Percentiles rank a stretch among this genome's conserved stretches.
phyloP scores from a whole-genome alignment of 2,113 vertebrate genomes.

The Peromyscus leucopus region DNA sequence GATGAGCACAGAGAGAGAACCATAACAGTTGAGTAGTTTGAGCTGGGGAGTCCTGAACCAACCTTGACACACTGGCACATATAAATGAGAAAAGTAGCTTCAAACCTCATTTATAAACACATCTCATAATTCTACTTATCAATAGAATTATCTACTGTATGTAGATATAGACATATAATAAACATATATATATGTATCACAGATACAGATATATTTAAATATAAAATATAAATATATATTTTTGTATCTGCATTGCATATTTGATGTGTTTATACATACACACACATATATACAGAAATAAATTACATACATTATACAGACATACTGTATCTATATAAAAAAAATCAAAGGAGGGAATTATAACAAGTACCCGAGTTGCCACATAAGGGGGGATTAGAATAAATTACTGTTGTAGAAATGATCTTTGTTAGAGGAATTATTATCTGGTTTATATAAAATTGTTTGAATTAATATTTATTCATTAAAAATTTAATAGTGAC shows the following conservation, averaged over 20 bases:
- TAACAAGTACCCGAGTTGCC: neutral
- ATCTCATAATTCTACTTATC: neutral
- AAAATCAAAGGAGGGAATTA: slow-evolving; percentile 17
- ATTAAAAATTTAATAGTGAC: neutral
- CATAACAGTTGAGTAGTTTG: neutral
- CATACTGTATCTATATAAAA: neutral
- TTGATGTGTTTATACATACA: neutral
- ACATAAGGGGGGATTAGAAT: neutral
- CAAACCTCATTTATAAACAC: neutral
- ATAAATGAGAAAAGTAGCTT: neutral
- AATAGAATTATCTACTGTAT: neutral
- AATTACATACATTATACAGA: neutral
- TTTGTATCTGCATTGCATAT: neutral
- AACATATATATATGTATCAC: neutral
- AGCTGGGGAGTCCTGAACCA: neutral
- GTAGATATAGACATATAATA: neutral
- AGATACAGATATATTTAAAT: neutral
- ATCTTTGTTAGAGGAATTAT: slow-evolving; percentile 20
- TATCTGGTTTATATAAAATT: neutral
- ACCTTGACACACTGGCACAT: neutral
- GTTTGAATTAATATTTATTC: slow-evolving; percentile 2
- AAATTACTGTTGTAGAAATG: slow-evolving; percentile 19
- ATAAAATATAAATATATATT: neutral
- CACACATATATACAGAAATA: neutral
- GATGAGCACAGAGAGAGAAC: neutral